Evolutionary conservation across 1,140 invertebrate species (phyloP), one percentile per base, ranked within the genome.

Genomic region (Drosophila jambulina): DNA sequence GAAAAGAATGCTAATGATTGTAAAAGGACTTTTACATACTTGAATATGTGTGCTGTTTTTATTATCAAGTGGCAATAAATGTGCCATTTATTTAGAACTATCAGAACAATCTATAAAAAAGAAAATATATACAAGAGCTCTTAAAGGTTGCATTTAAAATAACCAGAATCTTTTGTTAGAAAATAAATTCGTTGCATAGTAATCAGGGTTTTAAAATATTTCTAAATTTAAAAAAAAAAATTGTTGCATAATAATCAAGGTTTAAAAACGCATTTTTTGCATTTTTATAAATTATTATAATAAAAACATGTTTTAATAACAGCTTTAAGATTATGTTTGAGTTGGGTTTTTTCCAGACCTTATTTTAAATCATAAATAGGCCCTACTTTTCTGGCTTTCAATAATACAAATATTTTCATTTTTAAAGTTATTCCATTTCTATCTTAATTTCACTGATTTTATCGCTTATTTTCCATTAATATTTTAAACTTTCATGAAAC

Each of bases 311-410:
- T 51, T 32, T 32, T 0, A 29, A 29, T 19, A 27, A n/a, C 6
- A 51, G 0, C 7, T 1, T 15, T 3, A 2, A 4, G 5, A 12
- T 19, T 15, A 13, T 21, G 27, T 32, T 51, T 19, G 8, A 0
- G 1, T 19, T 32, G 6, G 19, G 21, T 4, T 15, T 32, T 32
- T 0, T 4, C 2, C 10, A 53, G 6, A 21, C 8, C 7, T 1
- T 15, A 8, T 53, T 21, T 4, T 51, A 32, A 19, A 12, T 51
- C 1, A 32, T 34, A 53, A 21, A 53, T 9, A 9, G 1, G 10
- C 0, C 2, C 7, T 8, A 12, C 0, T 4, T 19, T 9, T 34
- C 0, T 15, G 9, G 34, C 4, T 21, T 0, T 9, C 15, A 32
- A 53, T 4, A 32, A 12, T 34, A 3, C 0, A 34, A 34, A 13